Conservation (phyloP, 2,797 vertebrate genomes). For the Eutrigla gurnardus region DNA sequence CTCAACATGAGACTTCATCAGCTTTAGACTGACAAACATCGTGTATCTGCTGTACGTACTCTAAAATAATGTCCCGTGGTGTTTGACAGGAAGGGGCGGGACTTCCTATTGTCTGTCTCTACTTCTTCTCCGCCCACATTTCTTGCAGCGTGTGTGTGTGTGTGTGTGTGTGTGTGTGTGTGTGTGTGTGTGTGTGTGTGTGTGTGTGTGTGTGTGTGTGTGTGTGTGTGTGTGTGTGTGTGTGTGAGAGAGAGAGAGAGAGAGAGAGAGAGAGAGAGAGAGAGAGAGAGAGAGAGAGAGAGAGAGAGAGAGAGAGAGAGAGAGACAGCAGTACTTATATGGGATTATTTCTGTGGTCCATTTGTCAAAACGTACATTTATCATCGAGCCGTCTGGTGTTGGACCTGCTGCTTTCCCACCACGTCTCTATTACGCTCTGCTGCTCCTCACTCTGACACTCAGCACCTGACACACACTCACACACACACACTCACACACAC, state of each 20-base stretch:
- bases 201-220: not conserved
- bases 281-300: too few relatives aligned
- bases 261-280: too few relatives aligned
- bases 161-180: too few relatives aligned
- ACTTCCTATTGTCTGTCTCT: not conserved
- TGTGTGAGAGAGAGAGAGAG: slow-evolving; percentile 21
- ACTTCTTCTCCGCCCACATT: not conserved
- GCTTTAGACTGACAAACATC: too few relatives aligned
- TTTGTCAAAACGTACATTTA: slow-evolving; percentile 80
- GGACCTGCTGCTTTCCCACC: slow-evolving; percentile 68
- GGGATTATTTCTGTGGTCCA: slow-evolving; percentile 64
- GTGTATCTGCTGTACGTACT: too few relatives aligned
- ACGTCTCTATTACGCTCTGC: slow-evolving; percentile 69
- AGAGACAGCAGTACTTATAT: slow-evolving; percentile 46
- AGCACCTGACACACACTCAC: slow-evolving; percentile 52
- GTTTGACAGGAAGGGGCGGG: too few relatives aligned
- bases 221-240: slow-evolving; percentile 10
- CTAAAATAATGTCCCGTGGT: too few relatives aligned
- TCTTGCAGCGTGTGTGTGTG: too few relatives aligned
- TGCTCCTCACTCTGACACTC: slow-evolving; percentile 66
- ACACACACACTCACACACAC: not conserved
- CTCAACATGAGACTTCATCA: too few relatives aligned
- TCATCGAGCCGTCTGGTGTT: slow-evolving; percentile 74
- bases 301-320: too few relatives aligned
- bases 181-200: too few relatives aligned